Evolutionary conservation across 2,797 vertebrate genomes (phyloP), one percentile per base, ranked within the genome.

Genomic region (Dallia pectoralis): DNA sequence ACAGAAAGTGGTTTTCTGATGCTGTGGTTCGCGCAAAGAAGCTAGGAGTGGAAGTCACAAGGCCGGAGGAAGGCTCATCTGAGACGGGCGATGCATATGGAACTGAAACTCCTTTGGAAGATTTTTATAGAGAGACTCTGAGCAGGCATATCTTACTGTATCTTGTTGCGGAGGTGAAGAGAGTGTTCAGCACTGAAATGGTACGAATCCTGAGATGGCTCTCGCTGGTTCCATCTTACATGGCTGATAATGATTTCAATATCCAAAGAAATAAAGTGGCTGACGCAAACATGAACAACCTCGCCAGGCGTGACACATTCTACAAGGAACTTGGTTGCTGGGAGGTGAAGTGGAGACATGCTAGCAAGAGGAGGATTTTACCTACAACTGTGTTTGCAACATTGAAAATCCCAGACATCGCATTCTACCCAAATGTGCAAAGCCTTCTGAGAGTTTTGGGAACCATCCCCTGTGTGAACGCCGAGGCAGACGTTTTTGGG

Each of bases 191-290:
- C 30, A 95, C 95, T 44, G 95, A 98, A 76, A 97, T 98, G 91
- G 92, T 97, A 74, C 92, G 94, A 83, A 97, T 98, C 74, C 94
- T 99, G 4, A 91, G 97, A 69, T 99, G 97, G 92, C 92, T 99
- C 3, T 98, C 97, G 0, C 79, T 99, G 27, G 96, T 99, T 51
- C 97, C 97, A 0, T 97, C 96, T 1, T 97, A 97, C 81, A 99
- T 99, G 97, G 97, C 97, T 0, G 97, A 98, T 83, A 95, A 98
- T 72, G 98, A 98, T 79, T 98, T 99, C 86, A 98, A 95, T 81
- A 99, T 98, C 0, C 95, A 95, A 0, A 95, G 97, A 84, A 97
- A 99, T 76, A 96, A 98, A 85, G 96, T 98, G 0, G 95, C 97
- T 2, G 95, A 98, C 30, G 94, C 97, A 69, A 98, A 98, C 85